Base-by-base conservation (phyloP, 2,797 vertebrate species). In the Galaxias olidus region DNA sequence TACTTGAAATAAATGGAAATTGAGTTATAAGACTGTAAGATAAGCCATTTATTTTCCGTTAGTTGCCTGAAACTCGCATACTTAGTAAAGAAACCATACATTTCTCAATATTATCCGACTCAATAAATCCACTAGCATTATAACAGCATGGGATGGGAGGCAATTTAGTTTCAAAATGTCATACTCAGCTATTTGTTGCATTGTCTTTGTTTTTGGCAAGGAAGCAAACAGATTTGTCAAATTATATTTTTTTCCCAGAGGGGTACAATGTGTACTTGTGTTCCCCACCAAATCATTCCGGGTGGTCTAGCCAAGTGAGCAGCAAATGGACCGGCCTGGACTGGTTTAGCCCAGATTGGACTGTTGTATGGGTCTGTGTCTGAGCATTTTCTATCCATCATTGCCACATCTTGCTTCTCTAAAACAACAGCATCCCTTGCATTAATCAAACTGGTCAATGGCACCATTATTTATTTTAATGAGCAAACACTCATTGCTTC, bases 181-280 rank as follows among this genome's bases (percentile, higher is more conserved):
- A 60, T 30, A 61, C 61, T 78, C 49, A 47, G 43, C 48, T 59
- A 74, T 76, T 72, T 59, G 40, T 68, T 75, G 66, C 71, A 74
- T 67, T 62, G 60, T 65, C 57, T 74, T 82, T 73, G 69, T 85
- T 61, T 73, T 12, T 44, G 45, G 45, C 55, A 66, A 75, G 61
- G 71, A 65, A 65, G 75, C n/a, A 69, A 71, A 71, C 68, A 59
- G 60, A 62, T 82, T 56, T 54, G 59, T 59, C 63, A 69, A 65
- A 68, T 52, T 50, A 68, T 71, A 40, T 54, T 54, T 49, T 78
- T n/a, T 72, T 55, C 76, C 81, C 72, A 53, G 56, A 80, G 59
- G 66, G 79, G 69, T 30, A 86, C 81, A 89, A 84, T 77, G 82
- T 87, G 66, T 76, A 60, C 73, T 88, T 90, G 84, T 89, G 75